Base-by-base conservation (phyloP, 2,797 vertebrate genomes). In the Eremophila alpestris region DNA sequence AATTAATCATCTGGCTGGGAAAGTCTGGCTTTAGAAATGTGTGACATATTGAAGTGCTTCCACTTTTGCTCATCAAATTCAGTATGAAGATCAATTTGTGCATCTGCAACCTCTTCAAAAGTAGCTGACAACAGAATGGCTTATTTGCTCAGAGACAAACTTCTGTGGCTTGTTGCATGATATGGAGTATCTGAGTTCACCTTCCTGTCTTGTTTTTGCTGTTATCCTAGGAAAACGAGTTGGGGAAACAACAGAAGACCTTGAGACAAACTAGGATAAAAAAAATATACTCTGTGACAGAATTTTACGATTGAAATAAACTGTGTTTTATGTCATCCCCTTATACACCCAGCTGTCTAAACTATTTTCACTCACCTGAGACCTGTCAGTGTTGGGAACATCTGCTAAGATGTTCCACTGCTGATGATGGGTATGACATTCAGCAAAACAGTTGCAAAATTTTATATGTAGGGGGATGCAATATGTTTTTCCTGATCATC, bases 81-180 rank as follows among this genome's bases (percentile, higher is more conserved):
- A 75, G 46, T 79, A 73, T 52, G 34, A 91, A 89, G 62, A 87
- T 77, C 34, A 69, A 77, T 85, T 83, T 87, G 58, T 75, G 51
- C 87, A 93, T 93, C 92, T 91, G 92, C 78, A 89, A 51, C 58
- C 90, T 91, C 84, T 95, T 78, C 82, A 94, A 78, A 94, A 94
- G 79, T 64, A 90, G 82, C 82, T 95, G 84, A 83, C 3, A 9
- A 63, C 38, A 83, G 79, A 95, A 71, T 11, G 52, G n/a, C 55
- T 83, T 83, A 16, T 81, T 89, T 91, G 36, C 65, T 83, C 46
- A 36, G 45, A 60, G 58, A 29, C 20, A 77, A 64, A 80, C 12
- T 93, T 92, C 38, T 81, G 30, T 3, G 1, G 27, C 46, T 71
- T 74, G 9, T 51, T 77, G 32, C 23, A n/a, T 22, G 26, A 21